Evolutionary conservation across 2,113 vertebrate species (phyloP).

Genomic region (Sinocyclocheilus grahami): DNA sequence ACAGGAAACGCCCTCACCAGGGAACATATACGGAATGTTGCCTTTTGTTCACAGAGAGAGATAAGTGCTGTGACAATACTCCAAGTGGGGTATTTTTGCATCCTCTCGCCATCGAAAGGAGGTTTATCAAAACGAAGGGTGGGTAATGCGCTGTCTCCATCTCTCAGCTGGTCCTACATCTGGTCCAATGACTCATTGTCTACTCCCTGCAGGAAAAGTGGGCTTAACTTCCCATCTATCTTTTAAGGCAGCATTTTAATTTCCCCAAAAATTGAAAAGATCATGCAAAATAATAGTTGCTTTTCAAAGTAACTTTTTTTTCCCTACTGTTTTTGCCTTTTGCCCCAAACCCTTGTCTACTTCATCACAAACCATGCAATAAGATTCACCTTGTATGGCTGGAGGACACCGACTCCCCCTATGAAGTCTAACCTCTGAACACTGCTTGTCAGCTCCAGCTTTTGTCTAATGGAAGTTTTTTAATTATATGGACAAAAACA

Average conservation of each 20-base stretch:
- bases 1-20: conserved; percentile 74
- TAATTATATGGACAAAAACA: too few relatives aligned
- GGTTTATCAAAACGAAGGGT: conserved; percentile 23
- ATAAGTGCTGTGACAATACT: conserved; percentile 66
- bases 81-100: conserved; percentile 38
- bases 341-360: conserved; percentile 56
- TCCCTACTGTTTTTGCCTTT: conserved; percentile 14
- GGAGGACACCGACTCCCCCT: conserved; percentile 53
- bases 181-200: conserved; percentile 36
- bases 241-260: neutral
- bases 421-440: conserved; percentile 53
- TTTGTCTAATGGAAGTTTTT: neutral
- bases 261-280: neutral
- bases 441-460: conserved; percentile 55
- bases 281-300: neutral
- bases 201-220: conserved; percentile 38
- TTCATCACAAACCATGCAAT: conserved; percentile 63
- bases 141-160: conserved; percentile 31
- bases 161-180: conserved; percentile 36
- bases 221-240: conserved; percentile 40
- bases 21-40: conserved; percentile 76
- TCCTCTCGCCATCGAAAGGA: neutral
- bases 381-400: conserved; percentile 78
- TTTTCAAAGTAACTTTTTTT: neutral
- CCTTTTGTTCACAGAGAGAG: conserved; percentile 72